Evolutionary conservation across 1,140 invertebrate genomes (phyloP).

Genomic region (Bombus polaris): DNA sequence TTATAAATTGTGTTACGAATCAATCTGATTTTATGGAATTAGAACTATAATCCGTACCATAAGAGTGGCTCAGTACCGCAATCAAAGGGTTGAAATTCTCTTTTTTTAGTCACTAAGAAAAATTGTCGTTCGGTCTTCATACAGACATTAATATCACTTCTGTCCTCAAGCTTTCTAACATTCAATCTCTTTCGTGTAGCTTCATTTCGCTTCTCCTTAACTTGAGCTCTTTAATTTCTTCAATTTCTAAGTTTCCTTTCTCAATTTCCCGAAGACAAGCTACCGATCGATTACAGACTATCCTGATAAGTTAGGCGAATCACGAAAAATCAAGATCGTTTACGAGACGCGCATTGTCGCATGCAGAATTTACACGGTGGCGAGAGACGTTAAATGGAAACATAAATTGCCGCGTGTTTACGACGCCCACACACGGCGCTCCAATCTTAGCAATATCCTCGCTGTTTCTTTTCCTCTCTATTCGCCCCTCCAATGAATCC

Average conservation of each 20-base stretch:
- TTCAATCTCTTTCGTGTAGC: too few relatives aligned
- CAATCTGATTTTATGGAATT: too few relatives aligned
- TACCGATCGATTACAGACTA: background rate
- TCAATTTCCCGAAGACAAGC: background rate
- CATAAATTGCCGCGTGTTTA: slow-evolving; percentile 40
- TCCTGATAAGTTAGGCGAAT: background rate
- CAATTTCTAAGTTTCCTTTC: background rate
- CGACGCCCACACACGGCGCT: slow-evolving; percentile 54
- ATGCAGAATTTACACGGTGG: slow-evolving; percentile 7
- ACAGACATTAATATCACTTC: too few relatives aligned
- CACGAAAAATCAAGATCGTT: background rate
- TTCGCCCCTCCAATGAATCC: slow-evolving; percentile 22
- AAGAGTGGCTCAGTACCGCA: too few relatives aligned
- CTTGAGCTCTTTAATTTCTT: too few relatives aligned
- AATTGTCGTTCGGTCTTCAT: too few relatives aligned
- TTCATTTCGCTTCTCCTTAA: too few relatives aligned
- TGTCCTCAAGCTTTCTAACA: too few relatives aligned
- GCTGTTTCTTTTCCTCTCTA: slow-evolving; percentile 7
- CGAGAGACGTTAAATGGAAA: slow-evolving; percentile 33
- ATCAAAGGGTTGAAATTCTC: too few relatives aligned
- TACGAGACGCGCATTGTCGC: background rate
- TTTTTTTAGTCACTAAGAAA: too few relatives aligned
- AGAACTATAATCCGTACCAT: too few relatives aligned
- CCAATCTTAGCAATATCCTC: slow-evolving; percentile 55
- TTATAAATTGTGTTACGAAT: too few relatives aligned